Percentiles rank a stretch among this genome's conserved stretches.
These are phyloP conservation scores for Mesaphorura yosii DNA, from an alignment of 1,140 invertebrate species.

Conservation along the genomic window DNA sequence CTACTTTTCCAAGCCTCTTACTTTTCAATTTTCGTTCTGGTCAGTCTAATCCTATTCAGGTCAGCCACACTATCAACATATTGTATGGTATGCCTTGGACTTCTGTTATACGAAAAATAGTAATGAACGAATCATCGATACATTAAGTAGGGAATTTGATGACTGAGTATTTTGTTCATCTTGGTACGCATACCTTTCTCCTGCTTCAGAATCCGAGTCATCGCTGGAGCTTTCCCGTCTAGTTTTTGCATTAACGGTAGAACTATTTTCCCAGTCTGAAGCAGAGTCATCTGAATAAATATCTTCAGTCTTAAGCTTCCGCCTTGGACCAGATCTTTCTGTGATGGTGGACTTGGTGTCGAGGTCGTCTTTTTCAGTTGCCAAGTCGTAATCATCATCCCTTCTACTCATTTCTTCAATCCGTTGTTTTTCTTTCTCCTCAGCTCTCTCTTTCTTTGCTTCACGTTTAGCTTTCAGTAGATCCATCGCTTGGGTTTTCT, in stretches of 20 bases:
- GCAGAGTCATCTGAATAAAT: conserved; percentile 92
- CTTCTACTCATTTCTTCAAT: conserved; percentile 36
- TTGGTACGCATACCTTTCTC: too few relatives aligned
- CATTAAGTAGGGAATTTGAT: too few relatives aligned
- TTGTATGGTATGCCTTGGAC: conserved; percentile 46
- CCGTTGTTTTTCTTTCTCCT: conserved; percentile 46
- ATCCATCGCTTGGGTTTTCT: conserved; percentile 82
- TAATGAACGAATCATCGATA: too few relatives aligned
- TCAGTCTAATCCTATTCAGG: conserved; percentile 74
- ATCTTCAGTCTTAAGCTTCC: conserved; percentile 78
- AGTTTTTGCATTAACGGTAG: conserved; percentile 12
- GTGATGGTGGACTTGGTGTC: conserved; percentile 33
- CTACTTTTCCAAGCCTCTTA: too few relatives aligned
- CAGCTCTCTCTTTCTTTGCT: conserved; percentile 57
- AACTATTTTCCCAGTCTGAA: conserved; percentile 49
- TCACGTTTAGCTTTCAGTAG: conserved; percentile 77
- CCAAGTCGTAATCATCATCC: conserved; percentile 43
- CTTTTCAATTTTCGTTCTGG: conserved; percentile 80
- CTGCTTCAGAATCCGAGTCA: conserved; percentile 43
- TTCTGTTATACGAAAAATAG: conserved; percentile 11
- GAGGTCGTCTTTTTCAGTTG: conserved; percentile 42
- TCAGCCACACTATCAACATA: conserved; percentile 66
- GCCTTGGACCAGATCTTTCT: conserved; percentile 42
- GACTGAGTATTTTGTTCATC: too few relatives aligned
- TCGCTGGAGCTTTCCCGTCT: conserved; percentile 32